These are phyloP conservation scores for Meteorus colon DNA, from an alignment of 2,888 invertebrate species.

Conservation along the genomic window DNA sequence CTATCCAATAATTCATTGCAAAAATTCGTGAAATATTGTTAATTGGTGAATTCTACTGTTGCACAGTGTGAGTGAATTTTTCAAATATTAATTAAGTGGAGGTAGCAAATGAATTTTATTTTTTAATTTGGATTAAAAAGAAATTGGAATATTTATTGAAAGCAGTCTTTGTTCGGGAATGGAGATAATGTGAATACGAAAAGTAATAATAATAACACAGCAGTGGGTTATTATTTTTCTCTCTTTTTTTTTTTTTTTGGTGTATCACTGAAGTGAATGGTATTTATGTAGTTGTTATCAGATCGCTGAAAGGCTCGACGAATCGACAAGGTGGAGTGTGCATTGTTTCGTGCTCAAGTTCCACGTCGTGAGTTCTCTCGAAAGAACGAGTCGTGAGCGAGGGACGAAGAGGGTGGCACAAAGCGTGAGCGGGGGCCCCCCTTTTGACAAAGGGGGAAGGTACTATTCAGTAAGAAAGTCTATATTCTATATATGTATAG, in stretches of 20 bases:
- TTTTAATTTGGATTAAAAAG: background rate
- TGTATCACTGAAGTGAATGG: background rate
- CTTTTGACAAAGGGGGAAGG: conserved; percentile 6
- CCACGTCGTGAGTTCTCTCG: conserved; percentile 38
- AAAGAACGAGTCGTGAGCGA: conserved; percentile 7
- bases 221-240: background rate
- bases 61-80: background rate
- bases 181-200: background rate
- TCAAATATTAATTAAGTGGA: background rate
- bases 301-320: conserved; percentile 28
- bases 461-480: background rate
- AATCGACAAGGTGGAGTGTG: conserved; percentile 34
- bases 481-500: background rate
- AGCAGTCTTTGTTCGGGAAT: background rate
- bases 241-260: background rate
- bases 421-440: conserved; percentile 1
- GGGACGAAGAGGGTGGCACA: background rate
- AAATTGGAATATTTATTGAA: background rate
- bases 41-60: background rate
- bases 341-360: conserved; percentile 39
- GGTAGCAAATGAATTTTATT: no score
- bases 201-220: background rate
- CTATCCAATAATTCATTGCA: background rate
- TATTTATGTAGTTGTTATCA: conserved; percentile 34
- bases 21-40: background rate